These are phyloP conservation scores for Deroptyus accipitrinus DNA, from an alignment of 2,113 vertebrate genomes.

Conservation along the genomic window DNA sequence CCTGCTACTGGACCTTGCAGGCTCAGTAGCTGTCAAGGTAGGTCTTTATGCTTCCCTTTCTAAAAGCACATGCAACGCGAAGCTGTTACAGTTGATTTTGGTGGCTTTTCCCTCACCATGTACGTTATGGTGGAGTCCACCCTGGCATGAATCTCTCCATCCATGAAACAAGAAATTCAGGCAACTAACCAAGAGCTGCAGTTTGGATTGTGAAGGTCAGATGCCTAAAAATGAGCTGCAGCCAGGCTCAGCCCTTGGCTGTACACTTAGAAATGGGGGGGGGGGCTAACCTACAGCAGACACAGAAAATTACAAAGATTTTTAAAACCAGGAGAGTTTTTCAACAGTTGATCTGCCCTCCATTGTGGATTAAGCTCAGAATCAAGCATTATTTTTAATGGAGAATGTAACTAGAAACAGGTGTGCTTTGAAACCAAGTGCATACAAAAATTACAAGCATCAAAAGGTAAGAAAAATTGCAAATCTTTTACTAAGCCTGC, in stretches of 20 bases:
- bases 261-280: background rate
- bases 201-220: background rate
- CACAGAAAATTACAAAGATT: fast-evolving
- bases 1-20: background rate
- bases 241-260: fast-evolving
- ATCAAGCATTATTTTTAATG: background rate
- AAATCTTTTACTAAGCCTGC: background rate
- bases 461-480: background rate
- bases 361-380: background rate
- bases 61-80: background rate
- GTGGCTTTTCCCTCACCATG: background rate
- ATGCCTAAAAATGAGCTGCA: background rate
- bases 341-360: background rate
- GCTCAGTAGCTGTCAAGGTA: background rate
- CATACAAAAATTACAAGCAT: background rate
- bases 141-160: background rate
- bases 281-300: background rate
- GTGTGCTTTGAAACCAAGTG: background rate
- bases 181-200: background rate
- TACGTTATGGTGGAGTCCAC: background rate
- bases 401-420: background rate
- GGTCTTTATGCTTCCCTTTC: background rate
- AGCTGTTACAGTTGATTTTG: background rate
- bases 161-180: background rate
- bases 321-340: background rate